A percentile compares a stretch with the other conserved stretches of the same genome.
These are phyloP conservation scores for Gortyna flavago DNA, from an alignment of 2,888 invertebrate species.

Conservation along the genomic window DNA sequence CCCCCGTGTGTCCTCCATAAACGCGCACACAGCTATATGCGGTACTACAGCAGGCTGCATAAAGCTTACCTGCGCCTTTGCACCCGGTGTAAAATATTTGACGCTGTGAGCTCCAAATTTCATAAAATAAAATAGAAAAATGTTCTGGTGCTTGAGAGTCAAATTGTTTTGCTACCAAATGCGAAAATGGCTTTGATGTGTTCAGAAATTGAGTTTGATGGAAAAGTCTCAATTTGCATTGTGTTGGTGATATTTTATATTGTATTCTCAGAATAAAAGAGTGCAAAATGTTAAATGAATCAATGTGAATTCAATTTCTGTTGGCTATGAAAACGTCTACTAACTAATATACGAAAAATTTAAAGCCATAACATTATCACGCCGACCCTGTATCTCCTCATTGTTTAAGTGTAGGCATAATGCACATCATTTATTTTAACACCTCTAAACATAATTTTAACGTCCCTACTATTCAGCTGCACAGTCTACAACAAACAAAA, in stretches of 20 bases:
- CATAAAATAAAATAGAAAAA: constrained; percentile 64
- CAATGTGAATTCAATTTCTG: not conserved
- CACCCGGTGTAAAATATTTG: constrained; percentile 68
- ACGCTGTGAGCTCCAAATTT: constrained; percentile 60
- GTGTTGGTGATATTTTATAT: constrained; percentile 3
- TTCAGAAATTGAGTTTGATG: constrained; percentile 20
- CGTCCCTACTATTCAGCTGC: constrained; percentile 31
- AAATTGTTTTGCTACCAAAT: constrained; percentile 56
- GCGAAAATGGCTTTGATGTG: constrained; percentile 32
- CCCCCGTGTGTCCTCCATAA: constrained; percentile 68
- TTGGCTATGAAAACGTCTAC: not conserved
- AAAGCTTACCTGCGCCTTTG: constrained; percentile 70
- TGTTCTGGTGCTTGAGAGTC: constrained; percentile 39
- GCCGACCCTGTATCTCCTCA: not conserved
- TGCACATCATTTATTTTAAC: constrained; percentile 33
- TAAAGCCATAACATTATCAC: constrained; percentile 1
- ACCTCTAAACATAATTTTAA: constrained; percentile 40
- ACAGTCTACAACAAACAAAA: constrained; percentile 68
- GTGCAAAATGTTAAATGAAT: not conserved
- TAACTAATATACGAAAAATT: constrained; percentile 7
- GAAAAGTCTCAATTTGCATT: constrained; percentile 26
- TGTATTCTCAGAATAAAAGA: not conserved
- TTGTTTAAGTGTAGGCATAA: constrained; percentile 15
- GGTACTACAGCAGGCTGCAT: constrained; percentile 60
- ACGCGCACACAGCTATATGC: constrained; percentile 58